These are phyloP conservation scores for Diplazon laetatorius DNA, from an alignment of 2,888 invertebrate species.

Conservation along the genomic window DNA sequence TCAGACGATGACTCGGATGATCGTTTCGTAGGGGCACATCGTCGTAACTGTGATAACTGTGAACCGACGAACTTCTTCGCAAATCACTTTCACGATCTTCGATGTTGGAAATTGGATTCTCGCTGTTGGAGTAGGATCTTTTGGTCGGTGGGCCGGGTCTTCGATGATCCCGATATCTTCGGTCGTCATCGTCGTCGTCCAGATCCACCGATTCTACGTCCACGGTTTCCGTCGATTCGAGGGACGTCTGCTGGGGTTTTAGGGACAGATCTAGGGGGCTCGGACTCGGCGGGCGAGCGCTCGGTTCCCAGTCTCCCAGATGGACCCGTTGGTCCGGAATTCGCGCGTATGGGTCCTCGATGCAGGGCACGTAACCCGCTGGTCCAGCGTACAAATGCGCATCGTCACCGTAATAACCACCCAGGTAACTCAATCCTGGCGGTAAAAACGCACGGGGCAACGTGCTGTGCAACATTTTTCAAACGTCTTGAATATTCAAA, in stretches of 20 bases:
- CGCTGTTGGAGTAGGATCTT: conserved; percentile 42
- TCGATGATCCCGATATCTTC: conserved; percentile 59
- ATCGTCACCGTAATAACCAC: conserved; percentile 76
- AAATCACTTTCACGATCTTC: conserved; percentile 46
- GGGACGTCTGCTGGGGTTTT: conserved; percentile 83
- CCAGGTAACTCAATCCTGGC: conserved; percentile 75
- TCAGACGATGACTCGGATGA: background rate
- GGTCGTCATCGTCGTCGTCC: conserved; percentile 75
- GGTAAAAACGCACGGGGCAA: conserved; percentile 78
- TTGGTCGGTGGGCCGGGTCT: conserved; percentile 36
- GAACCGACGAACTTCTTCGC: conserved; percentile 78
- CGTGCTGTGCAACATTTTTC: conserved; percentile 78
- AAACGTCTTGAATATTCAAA: too few relatives aligned
- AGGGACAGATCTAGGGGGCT: conserved; percentile 90
- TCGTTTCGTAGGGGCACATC: conserved; percentile 32
- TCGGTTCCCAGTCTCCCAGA: conserved; percentile 45
- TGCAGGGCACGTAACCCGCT: conserved; percentile 72
- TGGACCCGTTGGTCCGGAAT: conserved; percentile 62
- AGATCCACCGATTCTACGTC: conserved; percentile 72
- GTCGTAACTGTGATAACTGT: conserved; percentile 65
- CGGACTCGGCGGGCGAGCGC: conserved; percentile 76
- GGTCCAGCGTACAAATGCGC: conserved; percentile 71
- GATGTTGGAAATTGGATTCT: background rate
- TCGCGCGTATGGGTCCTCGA: conserved; percentile 69
- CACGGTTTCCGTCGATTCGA: conserved; percentile 60